Percentiles rank a stretch among this genome's conserved stretches.
phyloP scores from a whole-genome alignment of 1,140 invertebrate genomes.

The Thereuonema tuberculata region DNA sequence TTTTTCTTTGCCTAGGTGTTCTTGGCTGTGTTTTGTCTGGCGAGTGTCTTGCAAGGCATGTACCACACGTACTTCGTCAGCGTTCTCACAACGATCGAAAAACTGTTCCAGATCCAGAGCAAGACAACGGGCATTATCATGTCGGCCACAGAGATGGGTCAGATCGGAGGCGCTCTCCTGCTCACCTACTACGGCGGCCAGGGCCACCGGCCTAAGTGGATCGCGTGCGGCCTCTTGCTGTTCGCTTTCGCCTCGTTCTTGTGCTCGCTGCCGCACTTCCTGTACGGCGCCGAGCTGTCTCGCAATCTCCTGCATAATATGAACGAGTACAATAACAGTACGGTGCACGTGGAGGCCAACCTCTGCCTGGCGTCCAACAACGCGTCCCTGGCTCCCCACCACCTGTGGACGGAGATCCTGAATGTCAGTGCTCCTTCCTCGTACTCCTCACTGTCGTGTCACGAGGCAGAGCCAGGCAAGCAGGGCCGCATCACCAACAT shows the following conservation, averaged over 20 bases:
- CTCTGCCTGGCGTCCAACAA: background rate
- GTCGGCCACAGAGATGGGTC: slow-evolving; percentile 88
- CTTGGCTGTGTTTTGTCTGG: slow-evolving; percentile 70
- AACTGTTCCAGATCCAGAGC: slow-evolving; percentile 87
- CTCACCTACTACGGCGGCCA: slow-evolving; percentile 86
- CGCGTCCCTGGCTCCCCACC: slow-evolving; percentile 35
- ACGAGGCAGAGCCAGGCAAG: slow-evolving; percentile 1
- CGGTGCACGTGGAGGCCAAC: background rate
- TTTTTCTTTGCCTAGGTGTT: no score
- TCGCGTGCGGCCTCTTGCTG: slow-evolving; percentile 80
- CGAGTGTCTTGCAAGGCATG: slow-evolving; percentile 83
- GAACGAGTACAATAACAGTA: background rate
- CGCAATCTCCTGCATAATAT: background rate
- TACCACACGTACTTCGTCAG: slow-evolving; percentile 92
- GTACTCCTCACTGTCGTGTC: background rate
- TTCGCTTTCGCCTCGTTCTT: slow-evolving; percentile 75
- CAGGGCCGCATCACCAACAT: slow-evolving; percentile 16
- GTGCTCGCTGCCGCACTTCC: slow-evolving; percentile 49
- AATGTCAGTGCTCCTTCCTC: background rate
- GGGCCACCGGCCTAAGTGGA: slow-evolving; percentile 90
- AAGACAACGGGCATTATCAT: slow-evolving; percentile 86
- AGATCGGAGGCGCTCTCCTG: slow-evolving; percentile 63
- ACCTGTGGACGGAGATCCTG: slow-evolving; percentile 40
- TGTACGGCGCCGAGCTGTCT: slow-evolving; percentile 14
- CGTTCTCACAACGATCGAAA: slow-evolving; percentile 92